These are phyloP conservation scores for Drosophila maculinotata DNA, from an alignment of 2,888 invertebrate genomes.

Conservation along the genomic window DNA sequence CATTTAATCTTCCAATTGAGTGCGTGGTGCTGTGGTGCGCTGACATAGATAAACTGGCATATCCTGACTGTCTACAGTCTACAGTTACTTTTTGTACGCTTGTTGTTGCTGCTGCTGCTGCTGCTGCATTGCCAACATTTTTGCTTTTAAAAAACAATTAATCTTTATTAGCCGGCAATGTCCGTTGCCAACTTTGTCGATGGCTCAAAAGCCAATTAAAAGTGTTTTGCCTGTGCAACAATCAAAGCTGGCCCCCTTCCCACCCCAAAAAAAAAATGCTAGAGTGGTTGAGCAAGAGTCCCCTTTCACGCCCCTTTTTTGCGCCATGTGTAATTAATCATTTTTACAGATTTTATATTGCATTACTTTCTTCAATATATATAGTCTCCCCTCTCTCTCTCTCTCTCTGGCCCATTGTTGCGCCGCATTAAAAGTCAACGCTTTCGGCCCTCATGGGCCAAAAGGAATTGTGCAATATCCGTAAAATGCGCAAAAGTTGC, in stretches of 20 bases:
- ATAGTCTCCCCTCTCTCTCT: background rate
- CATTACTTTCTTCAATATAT: constrained; percentile 20
- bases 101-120: background rate
- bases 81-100: constrained; percentile 20
- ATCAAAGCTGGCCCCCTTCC: constrained; percentile 50
- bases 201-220: constrained; percentile 79
- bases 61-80: constrained; percentile 47
- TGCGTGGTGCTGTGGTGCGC: constrained; percentile 61
- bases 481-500: constrained; percentile 81
- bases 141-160: constrained; percentile 79
- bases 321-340: constrained; percentile 68
- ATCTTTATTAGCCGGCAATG: constrained; percentile 67
- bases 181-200: constrained; percentile 58
- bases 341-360: constrained; percentile 64
- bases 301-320: constrained; percentile 19
- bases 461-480: constrained; percentile 78
- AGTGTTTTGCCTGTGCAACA: constrained; percentile 69
- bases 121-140: constrained; percentile 65
- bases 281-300: constrained; percentile 2
- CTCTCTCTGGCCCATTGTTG: constrained; percentile 5
- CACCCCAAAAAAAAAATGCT: constrained; percentile 4
- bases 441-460: constrained; percentile 32
- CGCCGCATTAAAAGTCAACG: constrained; percentile 56
- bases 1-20: constrained; percentile 81
- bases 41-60: constrained; percentile 78